phyloP scores from a whole-genome alignment of 2,797 vertebrate species.

The Lacerta viridis region DNA sequence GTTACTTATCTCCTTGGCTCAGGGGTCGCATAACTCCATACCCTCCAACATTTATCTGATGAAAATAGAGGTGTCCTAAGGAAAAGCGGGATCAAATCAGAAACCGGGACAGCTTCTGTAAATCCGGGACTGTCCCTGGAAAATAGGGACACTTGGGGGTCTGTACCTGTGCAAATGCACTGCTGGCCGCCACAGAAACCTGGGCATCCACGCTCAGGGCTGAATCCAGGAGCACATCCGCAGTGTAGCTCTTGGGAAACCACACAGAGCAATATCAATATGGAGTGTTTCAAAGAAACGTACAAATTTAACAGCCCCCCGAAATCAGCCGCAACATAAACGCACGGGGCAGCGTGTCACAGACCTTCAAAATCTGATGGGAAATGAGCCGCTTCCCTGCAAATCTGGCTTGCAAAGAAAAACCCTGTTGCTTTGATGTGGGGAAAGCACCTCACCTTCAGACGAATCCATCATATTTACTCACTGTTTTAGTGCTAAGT shows the following conservation, averaged over 20 bases:
- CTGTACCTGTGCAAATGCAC: too few relatives aligned
- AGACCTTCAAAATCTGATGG: conserved; percentile 61
- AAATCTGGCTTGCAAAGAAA: conserved; percentile 62
- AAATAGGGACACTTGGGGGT: too few relatives aligned
- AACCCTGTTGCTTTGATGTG: conserved; percentile 69
- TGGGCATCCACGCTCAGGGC: too few relatives aligned
- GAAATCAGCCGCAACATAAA: conserved; percentile 56
- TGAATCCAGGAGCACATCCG: too few relatives aligned
- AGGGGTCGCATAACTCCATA: too few relatives aligned
- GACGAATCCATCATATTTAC: conserved; percentile 72
- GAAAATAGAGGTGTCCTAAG: too few relatives aligned
- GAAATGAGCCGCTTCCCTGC: conserved; percentile 59
- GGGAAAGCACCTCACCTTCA: conserved; percentile 52
- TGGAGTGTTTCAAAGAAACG: conserved; percentile 58
- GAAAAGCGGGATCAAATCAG: too few relatives aligned
- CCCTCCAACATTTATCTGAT: too few relatives aligned
- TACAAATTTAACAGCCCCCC: conserved; percentile 48
- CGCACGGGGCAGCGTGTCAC: conserved; percentile 15
- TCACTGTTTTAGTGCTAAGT: conserved; percentile 66
- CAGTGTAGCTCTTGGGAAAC: conserved; percentile 18
- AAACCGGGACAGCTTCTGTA: too few relatives aligned
- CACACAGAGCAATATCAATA: conserved; percentile 34
- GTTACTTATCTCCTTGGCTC: too few relatives aligned
- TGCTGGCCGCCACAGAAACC: too few relatives aligned
- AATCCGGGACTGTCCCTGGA: too few relatives aligned